Percentiles rank a stretch among this genome's conserved stretches.
Conservation (phyloP, 2,797 vertebrate species). For the Microhierax caerulescens region DNA sequence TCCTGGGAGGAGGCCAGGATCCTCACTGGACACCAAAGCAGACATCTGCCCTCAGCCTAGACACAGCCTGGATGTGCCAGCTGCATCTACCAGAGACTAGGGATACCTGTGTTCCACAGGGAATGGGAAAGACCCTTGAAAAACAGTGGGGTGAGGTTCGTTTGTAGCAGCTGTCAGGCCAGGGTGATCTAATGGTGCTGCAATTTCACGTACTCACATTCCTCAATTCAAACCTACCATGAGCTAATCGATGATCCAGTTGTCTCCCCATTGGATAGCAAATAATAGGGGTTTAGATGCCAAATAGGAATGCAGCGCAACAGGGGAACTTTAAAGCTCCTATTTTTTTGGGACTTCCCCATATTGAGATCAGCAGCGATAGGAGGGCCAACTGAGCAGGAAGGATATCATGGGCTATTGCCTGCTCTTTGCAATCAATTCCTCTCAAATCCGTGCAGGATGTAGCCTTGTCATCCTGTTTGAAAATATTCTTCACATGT, state of each 20-base stretch:
- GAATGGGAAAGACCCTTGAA: background rate
- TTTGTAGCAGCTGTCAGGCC: background rate
- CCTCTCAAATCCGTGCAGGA: conserved; percentile 26
- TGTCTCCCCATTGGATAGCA: conserved; percentile 42
- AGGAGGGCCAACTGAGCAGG: conserved; percentile 30
- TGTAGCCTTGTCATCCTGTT: conserved; percentile 53
- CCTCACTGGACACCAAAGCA: background rate
- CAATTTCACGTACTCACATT: conserved; percentile 30
- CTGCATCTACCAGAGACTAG: background rate
- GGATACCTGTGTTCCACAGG: background rate
- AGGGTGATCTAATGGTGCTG: conserved; percentile 46
- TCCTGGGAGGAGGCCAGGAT: background rate
- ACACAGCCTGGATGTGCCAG: background rate
- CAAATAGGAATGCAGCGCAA: conserved; percentile 12
- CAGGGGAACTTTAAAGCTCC: conserved; percentile 35
- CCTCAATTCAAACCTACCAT: conserved; percentile 45
- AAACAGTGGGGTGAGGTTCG: background rate
- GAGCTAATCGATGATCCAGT: conserved; percentile 37
- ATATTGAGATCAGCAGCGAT: background rate
- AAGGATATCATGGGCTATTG: conserved; percentile 46
- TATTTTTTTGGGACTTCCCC: conserved; percentile 60
- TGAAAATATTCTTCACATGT: background rate
- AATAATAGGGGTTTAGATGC: conserved; percentile 56
- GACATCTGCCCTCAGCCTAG: background rate
- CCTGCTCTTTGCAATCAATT: conserved; percentile 25